Percentiles rank a stretch among this genome's conserved stretches.
These are phyloP conservation scores for Habropoda laboriosa DNA, from an alignment of 1,140 invertebrate genomes.

Conservation along the genomic window DNA sequence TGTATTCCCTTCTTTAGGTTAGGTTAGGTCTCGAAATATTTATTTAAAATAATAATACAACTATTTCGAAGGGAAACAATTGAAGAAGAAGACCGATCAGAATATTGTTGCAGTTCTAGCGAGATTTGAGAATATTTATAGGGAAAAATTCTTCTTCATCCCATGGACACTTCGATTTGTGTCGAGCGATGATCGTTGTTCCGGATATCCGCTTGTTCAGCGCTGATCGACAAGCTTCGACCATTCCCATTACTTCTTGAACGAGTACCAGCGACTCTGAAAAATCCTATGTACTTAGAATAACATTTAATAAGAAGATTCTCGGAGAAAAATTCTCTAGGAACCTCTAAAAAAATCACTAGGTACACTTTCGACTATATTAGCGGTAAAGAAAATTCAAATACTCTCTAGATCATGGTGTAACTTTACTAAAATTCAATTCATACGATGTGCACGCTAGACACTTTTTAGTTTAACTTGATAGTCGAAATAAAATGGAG, in stretches of 20 bases:
- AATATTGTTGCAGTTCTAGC: too few relatives aligned
- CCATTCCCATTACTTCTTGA: neutral
- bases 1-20: neutral
- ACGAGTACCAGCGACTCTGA: neutral
- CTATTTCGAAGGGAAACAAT: neutral
- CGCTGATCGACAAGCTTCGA: neutral
- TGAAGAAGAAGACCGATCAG: neutral
- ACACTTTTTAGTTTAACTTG: too few relatives aligned
- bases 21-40: neutral
- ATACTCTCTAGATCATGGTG: too few relatives aligned
- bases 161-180: neutral
- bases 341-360: too few relatives aligned
- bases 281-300: neutral
- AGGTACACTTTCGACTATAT: neutral
- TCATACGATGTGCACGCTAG: too few relatives aligned
- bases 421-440: too few relatives aligned
- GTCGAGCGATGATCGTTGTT: slow-evolving; percentile 12
- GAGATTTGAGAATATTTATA: too few relatives aligned
- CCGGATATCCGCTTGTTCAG: slow-evolving; percentile 11
- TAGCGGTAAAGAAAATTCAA: too few relatives aligned
- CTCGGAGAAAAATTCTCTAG: too few relatives aligned
- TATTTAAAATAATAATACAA: neutral
- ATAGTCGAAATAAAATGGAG: neutral
- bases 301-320: too few relatives aligned
- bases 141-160: neutral